A percentile compares a stretch with the other conserved stretches of the same genome.
Conservation (phyloP, 2,797 vertebrate genomes). For the Gymnothorax javanicus region DNA sequence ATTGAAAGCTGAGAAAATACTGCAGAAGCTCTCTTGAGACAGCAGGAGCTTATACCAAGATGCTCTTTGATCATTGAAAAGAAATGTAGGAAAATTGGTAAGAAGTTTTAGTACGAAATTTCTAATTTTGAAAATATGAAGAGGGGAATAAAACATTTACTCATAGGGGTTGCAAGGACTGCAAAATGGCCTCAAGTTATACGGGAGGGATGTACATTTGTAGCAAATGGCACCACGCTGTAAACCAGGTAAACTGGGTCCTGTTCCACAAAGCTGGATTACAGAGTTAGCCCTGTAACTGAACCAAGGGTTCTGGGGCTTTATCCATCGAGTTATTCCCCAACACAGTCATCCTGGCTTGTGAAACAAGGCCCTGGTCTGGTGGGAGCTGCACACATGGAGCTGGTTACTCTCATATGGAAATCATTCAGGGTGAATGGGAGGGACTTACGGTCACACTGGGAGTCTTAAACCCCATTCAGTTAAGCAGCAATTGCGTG, state of each 20-base stretch:
- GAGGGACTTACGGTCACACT: background rate
- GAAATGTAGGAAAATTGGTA: background rate
- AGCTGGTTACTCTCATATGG: constrained; percentile 8
- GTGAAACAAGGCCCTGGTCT: background rate
- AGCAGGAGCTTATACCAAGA: background rate
- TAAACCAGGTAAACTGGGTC: background rate
- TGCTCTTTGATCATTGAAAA: background rate
- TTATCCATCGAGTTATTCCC: too few relatives aligned
- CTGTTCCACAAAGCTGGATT: too few relatives aligned
- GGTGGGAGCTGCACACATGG: background rate
- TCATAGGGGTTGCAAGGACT: too few relatives aligned
- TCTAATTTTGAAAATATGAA: background rate
- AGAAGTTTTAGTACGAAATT: background rate
- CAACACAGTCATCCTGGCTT: background rate
- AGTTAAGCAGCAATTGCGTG: background rate
- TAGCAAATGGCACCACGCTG: background rate
- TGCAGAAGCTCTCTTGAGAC: background rate
- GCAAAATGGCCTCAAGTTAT: background rate
- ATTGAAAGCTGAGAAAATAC: background rate
- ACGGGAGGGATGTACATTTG: background rate
- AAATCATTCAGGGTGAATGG: background rate
- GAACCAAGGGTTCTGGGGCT: too few relatives aligned
- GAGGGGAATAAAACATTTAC: too few relatives aligned
- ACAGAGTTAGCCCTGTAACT: too few relatives aligned
- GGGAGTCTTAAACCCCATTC: background rate